Evolutionary conservation across 2,113 vertebrate species (phyloP).

Genomic region (Tragelaphus buxtoni): DNA sequence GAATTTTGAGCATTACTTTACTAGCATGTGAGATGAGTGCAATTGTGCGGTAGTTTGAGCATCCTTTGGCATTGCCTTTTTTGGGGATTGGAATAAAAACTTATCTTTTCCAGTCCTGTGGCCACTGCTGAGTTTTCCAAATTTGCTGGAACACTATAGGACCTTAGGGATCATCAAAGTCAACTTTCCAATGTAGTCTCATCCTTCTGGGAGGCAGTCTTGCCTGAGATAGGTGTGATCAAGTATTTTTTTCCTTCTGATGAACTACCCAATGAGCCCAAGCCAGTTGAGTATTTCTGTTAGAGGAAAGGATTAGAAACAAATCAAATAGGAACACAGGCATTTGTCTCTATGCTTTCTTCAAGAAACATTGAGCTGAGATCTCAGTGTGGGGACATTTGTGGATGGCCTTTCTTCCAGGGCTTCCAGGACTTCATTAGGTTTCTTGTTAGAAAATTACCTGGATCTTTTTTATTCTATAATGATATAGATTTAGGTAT

Average conservation of each 20-base stretch:
- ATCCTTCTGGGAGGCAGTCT: background rate
- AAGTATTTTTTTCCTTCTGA: background rate
- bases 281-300: background rate
- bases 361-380: background rate
- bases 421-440: background rate
- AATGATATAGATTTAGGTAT: background rate
- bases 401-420: background rate
- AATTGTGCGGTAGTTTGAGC: no score
- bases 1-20: no score
- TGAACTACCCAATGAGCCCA: background rate
- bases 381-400: background rate
- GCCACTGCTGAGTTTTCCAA: no score
- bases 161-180: background rate
- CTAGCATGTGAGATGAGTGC: no score
- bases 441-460: background rate
- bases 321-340: background rate
- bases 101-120: no score
- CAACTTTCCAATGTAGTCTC: background rate
- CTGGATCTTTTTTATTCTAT: background rate
- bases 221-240: background rate
- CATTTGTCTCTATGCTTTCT: background rate
- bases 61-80: no score
- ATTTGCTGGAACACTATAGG: background rate
- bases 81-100: no score
- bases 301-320: background rate